Conservation (phyloP, 2,888 invertebrate genomes). For the Eupithecia exiguata region DNA sequence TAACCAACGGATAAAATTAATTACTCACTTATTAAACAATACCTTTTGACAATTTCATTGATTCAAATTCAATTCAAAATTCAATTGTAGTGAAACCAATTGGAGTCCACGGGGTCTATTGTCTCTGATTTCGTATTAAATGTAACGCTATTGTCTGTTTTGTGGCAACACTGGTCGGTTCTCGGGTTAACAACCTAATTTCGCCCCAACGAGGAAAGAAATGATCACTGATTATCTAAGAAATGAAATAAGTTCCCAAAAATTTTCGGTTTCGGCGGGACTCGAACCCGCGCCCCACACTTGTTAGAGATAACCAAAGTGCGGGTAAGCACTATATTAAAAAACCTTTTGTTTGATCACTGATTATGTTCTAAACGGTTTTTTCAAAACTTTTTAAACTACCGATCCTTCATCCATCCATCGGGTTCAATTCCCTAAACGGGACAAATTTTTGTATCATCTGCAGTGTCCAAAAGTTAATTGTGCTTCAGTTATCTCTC, state of each 20-base stretch:
- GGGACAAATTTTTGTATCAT: no score
- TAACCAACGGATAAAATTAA: conserved; percentile 35
- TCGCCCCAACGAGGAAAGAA: background rate
- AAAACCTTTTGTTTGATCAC: no score
- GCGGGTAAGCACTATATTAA: no score
- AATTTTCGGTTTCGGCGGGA: no score
- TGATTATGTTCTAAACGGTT: background rate
- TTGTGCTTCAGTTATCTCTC: no score
- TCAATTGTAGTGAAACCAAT: conserved; percentile 32
- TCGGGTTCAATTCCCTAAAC: no score
- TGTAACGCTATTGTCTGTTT: background rate
- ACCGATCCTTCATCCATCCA: no score
- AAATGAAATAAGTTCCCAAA: no score
- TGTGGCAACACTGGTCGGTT: background rate
- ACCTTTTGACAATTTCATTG: conserved; percentile 38
- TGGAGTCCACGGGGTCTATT: conserved; percentile 12
- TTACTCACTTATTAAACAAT: conserved; percentile 43
- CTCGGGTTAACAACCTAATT: conserved; percentile 8
- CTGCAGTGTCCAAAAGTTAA: no score
- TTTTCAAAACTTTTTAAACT: no score
- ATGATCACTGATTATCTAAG: background rate
- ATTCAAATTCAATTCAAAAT: conserved; percentile 36
- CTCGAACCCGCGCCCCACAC: no score
- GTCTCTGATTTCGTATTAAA: conserved; percentile 12
- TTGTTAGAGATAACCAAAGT: no score